A percentile compares a stretch with the other conserved stretches of the same genome.
Conservation (phyloP, 2,113 vertebrate species). For the Corapipo altera region DNA sequence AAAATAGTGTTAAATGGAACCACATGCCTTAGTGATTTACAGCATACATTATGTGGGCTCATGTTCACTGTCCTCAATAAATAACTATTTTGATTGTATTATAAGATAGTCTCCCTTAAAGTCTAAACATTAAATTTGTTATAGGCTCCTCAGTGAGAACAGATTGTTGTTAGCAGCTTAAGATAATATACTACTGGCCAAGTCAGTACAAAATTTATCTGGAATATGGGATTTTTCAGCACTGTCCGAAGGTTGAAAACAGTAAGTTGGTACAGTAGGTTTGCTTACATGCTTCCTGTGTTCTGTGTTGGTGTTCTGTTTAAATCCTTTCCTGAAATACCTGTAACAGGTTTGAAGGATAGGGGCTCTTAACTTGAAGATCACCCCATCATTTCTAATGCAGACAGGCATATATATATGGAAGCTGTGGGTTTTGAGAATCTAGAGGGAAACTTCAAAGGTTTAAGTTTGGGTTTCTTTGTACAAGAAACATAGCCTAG, state of each 20-base stretch:
- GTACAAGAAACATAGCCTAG: background rate
- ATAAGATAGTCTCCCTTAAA: background rate
- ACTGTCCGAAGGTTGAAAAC: background rate
- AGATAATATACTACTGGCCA: background rate
- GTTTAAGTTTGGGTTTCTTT: background rate
- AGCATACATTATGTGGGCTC: background rate
- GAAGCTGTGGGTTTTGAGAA: background rate
- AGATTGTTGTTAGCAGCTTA: background rate
- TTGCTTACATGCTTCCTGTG: background rate
- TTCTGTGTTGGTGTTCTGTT: background rate
- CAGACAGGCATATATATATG: background rate
- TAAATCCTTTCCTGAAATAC: background rate
- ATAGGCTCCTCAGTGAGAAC: background rate
- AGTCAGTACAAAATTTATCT: background rate
- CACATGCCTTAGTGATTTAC: constrained; percentile 2
- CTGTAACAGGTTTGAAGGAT: background rate
- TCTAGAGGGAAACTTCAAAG: background rate
- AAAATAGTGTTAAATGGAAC: constrained; percentile 60
- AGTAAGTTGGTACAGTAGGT: background rate
- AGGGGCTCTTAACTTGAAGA: background rate
- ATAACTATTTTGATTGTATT: constrained; percentile 23
- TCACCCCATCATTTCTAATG: background rate
- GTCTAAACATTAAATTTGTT: background rate
- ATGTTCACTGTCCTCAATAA: constrained; percentile 6
- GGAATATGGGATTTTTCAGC: background rate